phyloP scores from a whole-genome alignment of 2,888 invertebrate genomes.

The Sesia bembeciformis region DNA sequence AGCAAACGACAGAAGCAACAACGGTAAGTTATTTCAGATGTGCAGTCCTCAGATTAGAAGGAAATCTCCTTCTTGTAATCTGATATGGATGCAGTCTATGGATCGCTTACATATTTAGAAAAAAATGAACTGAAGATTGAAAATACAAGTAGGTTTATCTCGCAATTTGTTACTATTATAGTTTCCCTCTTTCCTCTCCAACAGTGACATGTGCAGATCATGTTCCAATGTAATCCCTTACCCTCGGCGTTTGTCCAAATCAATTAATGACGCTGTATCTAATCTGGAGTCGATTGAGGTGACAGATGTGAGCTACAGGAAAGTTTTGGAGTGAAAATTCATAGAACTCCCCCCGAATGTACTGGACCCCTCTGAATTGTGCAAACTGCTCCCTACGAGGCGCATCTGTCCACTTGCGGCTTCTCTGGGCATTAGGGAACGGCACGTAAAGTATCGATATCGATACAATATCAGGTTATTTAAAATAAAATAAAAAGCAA shows the following conservation, averaged over 20 bases:
- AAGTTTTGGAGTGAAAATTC: conserved; percentile 54
- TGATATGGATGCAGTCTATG: too few species aligned
- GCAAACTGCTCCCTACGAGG: conserved; percentile 55
- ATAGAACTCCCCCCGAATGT: conserved; percentile 47
- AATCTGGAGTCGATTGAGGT: conserved; percentile 49
- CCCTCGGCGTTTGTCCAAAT: conserved; percentile 50
- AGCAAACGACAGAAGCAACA: too few species aligned
- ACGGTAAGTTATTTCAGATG: too few species aligned
- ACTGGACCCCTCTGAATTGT: conserved; percentile 57
- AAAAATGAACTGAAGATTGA: too few species aligned
- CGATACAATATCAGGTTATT: conserved; percentile 1
- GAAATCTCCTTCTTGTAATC: too few species aligned
- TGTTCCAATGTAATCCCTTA: conserved; percentile 33
- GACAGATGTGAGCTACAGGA: conserved; percentile 68
- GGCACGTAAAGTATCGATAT: conserved; percentile 5
- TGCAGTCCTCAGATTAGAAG: too few species aligned
- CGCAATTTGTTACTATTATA: too few species aligned
- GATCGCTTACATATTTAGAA: too few species aligned
- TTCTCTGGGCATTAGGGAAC: neutral
- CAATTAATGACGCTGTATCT: conserved; percentile 67
- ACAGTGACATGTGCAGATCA: conserved; percentile 32
- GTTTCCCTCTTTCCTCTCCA: neutral
- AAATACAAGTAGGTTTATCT: too few species aligned
- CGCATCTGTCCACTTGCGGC: conserved; percentile 68
- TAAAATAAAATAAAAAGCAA: too few species aligned